Percentiles rank a stretch among this genome's conserved stretches.
These are phyloP conservation scores for Hydrochoerus hydrochaeris DNA, from an alignment of 2,113 vertebrate species.

Conservation along the genomic window DNA sequence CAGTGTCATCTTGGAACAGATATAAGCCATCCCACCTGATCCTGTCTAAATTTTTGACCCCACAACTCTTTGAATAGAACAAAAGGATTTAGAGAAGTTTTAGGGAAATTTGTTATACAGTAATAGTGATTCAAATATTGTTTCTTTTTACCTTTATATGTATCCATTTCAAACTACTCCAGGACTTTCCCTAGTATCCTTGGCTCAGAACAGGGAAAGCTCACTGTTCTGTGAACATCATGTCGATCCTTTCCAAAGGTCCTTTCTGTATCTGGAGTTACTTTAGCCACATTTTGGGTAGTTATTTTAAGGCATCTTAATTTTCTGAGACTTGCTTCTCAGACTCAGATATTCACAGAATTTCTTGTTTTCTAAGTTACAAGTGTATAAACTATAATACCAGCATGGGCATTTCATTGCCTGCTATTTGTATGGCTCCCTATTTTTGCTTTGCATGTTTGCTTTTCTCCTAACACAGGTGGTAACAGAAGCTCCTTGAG, in stretches of 20 bases:
- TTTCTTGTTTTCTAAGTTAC: not conserved
- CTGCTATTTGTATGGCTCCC: not conserved
- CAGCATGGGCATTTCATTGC: not conserved
- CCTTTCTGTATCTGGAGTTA: not conserved
- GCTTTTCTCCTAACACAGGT: not conserved
- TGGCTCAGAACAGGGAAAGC: not conserved
- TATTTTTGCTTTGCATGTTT: not conserved
- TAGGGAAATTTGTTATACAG: conserved; percentile 1
- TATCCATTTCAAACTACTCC: not conserved
- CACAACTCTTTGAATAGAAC: not conserved
- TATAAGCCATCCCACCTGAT: not conserved
- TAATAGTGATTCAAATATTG: not conserved
- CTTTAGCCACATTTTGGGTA: not conserved
- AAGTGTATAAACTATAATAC: not conserved
- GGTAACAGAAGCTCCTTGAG: not conserved
- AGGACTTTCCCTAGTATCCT: not conserved
- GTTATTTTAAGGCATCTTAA: not conserved
- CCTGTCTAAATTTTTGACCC: not conserved
- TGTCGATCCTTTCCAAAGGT: not conserved
- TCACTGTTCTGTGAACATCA: not conserved
- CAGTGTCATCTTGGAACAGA: not conserved
- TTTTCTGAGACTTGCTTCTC: not conserved
- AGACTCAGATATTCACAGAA: not conserved
- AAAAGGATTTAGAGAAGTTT: not conserved
- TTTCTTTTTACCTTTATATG: conserved; percentile 1